phyloP scores from a whole-genome alignment of 2,888 invertebrate genomes.

The Dyspetes luteomarginatus region DNA sequence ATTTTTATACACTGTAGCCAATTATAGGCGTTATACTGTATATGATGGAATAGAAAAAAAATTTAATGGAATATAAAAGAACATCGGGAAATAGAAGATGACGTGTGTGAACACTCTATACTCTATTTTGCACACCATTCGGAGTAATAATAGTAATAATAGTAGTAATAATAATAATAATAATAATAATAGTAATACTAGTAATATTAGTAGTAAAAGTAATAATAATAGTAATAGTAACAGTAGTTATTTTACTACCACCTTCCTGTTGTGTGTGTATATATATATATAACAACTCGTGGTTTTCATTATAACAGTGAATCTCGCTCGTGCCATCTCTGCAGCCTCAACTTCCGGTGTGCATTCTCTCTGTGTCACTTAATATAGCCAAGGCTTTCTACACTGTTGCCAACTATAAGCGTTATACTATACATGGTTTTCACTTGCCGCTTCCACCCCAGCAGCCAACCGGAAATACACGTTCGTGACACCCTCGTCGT shows the following conservation, averaged over 20 bases:
- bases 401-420: not conserved
- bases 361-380: no score
- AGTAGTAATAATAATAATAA: no score
- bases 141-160: no score
- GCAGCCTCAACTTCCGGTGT: slow-evolving; percentile 16
- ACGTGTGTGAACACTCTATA: no score
- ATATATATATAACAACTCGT: not conserved
- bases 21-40: not conserved
- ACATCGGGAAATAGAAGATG: not conserved
- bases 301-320: not conserved
- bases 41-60: not conserved
- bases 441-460: not conserved
- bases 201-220: no score
- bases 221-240: not conserved
- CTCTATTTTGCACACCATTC: no score
- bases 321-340: not conserved
- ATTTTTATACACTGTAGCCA: not conserved
- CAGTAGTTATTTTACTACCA: slow-evolving; percentile 6
- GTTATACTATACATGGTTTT: not conserved
- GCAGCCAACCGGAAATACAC: slow-evolving; percentile 15
- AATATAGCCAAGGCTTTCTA: no score
- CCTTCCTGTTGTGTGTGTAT: not conserved
- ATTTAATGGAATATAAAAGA: not conserved
- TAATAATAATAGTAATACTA: no score
- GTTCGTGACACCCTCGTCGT: not conserved